Evolutionary conservation across 2,797 vertebrate genomes (phyloP).

Genomic region (Mormyrops boulengeri): DNA sequence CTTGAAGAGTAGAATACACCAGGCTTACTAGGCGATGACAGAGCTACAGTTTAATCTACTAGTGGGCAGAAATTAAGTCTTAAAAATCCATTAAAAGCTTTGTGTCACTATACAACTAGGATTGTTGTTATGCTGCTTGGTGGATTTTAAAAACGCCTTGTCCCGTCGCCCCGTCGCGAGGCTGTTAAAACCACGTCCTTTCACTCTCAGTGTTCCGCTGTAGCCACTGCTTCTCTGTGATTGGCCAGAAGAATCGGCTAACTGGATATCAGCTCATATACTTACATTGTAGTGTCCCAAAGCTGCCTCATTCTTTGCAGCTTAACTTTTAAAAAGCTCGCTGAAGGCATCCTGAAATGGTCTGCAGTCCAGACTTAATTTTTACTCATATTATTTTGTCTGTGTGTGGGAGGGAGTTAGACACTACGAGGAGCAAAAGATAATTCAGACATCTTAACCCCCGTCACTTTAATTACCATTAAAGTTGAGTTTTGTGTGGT

Average conservation of each 20-base stretch:
- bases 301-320: background rate
- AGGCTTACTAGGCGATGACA: conserved; percentile 39
- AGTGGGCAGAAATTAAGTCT: conserved; percentile 41
- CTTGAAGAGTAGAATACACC: conserved; percentile 38
- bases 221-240: conserved; percentile 43
- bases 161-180: background rate
- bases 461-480: background rate
- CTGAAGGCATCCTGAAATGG: background rate
- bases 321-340: background rate
- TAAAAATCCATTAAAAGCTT: conserved; percentile 39
- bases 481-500: background rate
- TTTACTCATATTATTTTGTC: background rate
- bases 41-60: conserved; percentile 39
- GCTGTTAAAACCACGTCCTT: background rate
- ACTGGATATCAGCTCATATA: conserved; percentile 30
- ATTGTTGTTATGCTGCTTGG: background rate
- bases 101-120: conserved; percentile 37
- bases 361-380: background rate
- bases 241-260: conserved; percentile 44
- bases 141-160: background rate
- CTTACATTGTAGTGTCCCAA: background rate
- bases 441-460: background rate
- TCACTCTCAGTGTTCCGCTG: background rate
- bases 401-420: background rate
- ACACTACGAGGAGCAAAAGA: background rate